These are phyloP conservation scores for Lapara coniferarum DNA, from an alignment of 2,888 invertebrate species.

Conservation along the genomic window DNA sequence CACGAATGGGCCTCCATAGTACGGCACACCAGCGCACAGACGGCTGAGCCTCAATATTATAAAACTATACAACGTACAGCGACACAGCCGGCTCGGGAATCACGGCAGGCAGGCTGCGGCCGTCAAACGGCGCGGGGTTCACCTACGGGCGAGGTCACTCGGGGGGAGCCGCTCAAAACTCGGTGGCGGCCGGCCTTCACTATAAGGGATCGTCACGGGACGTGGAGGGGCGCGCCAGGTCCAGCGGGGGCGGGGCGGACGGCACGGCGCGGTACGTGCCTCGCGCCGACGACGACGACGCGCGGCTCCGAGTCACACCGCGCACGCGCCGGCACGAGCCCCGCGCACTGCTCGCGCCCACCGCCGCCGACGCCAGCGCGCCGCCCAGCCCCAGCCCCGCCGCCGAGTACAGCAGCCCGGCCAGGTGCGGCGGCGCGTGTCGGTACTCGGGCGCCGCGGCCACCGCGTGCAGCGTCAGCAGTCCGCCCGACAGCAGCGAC, in stretches of 20 bases:
- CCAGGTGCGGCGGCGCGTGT: slow-evolving; percentile 43
- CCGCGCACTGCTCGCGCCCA: slow-evolving; percentile 33
- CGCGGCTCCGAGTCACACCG: slow-evolving; percentile 31
- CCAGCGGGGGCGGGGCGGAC: slow-evolving; percentile 38
- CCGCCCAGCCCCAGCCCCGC: slow-evolving; percentile 54
- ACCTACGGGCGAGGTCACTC: background rate
- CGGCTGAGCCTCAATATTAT: slow-evolving; percentile 33
- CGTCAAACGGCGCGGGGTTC: slow-evolving; percentile 28
- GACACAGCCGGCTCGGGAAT: background rate
- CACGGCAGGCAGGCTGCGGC: slow-evolving; percentile 14
- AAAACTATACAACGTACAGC: slow-evolving; percentile 43
- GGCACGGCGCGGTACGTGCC: slow-evolving; percentile 54
- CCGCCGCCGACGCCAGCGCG: slow-evolving; percentile 38
- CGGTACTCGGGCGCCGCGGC: slow-evolving; percentile 50
- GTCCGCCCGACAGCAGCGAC: slow-evolving; percentile 57
- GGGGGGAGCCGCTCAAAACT: slow-evolving; percentile 42
- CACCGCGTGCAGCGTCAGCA: slow-evolving; percentile 57
- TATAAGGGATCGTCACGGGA: slow-evolving; percentile 67
- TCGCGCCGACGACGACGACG: slow-evolving; percentile 34
- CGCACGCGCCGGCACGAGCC: slow-evolving; percentile 36
- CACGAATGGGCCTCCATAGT: slow-evolving; percentile 28
- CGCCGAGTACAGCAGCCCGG: slow-evolving; percentile 48
- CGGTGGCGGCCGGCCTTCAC: slow-evolving; percentile 58
- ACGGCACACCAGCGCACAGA: slow-evolving; percentile 22
- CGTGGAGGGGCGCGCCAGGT: slow-evolving; percentile 41